phyloP scores from a whole-genome alignment of 2,113 vertebrate genomes.

The Podarcis raffonei region DNA sequence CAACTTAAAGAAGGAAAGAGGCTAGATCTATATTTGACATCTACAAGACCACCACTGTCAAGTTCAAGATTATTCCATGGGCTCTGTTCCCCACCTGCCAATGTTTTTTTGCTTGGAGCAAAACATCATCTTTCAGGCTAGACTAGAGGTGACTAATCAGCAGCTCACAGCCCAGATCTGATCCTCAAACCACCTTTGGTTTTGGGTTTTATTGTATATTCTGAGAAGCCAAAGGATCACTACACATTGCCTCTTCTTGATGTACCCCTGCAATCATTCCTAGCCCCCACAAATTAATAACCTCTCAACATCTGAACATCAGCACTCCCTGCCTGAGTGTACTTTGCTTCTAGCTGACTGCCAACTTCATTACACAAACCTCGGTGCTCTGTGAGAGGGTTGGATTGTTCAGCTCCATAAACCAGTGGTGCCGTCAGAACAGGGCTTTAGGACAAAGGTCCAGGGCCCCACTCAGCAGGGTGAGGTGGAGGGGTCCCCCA shows the following conservation, averaged over 20 bases:
- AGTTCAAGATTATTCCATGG: no score
- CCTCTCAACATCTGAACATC: background rate
- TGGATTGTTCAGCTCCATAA: background rate
- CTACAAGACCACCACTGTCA: no score
- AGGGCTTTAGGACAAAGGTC: no score
- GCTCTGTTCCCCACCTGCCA: background rate
- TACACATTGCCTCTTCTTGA: background rate
- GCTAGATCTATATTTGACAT: no score
- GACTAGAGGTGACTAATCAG: background rate
- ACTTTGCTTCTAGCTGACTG: background rate
- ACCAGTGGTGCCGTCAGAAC: no score
- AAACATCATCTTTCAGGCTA: background rate
- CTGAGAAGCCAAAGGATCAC: background rate
- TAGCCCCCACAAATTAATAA: background rate
- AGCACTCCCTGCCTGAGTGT: background rate
- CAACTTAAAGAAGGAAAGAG: no score
- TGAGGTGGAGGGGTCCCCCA: no score
- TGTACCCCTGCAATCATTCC: background rate
- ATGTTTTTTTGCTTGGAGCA: background rate
- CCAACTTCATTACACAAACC: background rate
- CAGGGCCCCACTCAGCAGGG: no score
- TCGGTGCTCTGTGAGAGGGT: background rate
- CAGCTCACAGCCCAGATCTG: background rate
- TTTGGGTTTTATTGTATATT: background rate
- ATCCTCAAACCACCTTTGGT: no score